These are phyloP conservation scores for Syngnathus typhle DNA, from an alignment of 2,113 vertebrate genomes.

Conservation along the genomic window DNA sequence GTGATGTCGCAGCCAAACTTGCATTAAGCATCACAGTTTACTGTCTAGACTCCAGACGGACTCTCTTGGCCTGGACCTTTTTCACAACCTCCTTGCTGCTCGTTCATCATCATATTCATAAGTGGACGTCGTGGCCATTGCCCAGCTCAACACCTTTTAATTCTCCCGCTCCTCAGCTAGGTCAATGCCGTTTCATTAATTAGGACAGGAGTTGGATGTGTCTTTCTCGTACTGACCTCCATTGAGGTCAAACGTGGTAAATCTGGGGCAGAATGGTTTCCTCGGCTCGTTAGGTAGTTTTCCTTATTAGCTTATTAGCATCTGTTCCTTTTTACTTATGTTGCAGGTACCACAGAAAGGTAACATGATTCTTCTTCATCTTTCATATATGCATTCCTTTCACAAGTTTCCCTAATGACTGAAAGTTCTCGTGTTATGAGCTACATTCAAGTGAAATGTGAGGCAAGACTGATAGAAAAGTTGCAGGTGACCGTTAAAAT, in stretches of 20 bases:
- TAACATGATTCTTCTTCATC: too few relatives aligned
- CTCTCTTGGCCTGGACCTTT: conserved; percentile 33
- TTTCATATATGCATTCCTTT: too few relatives aligned
- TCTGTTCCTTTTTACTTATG: too few relatives aligned
- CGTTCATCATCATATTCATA: conserved; percentile 51
- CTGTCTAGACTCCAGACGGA: conserved; percentile 66
- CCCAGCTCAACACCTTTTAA: conserved; percentile 11
- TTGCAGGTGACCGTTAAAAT: too few relatives aligned
- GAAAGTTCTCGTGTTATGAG: too few relatives aligned
- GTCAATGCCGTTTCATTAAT: conserved; percentile 14
- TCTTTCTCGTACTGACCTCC: not conserved
- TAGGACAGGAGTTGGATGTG: not conserved
- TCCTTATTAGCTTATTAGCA: not conserved
- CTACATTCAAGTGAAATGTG: too few relatives aligned
- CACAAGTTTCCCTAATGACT: too few relatives aligned
- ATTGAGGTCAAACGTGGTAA: not conserved
- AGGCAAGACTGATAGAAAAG: too few relatives aligned
- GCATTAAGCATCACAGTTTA: conserved; percentile 50
- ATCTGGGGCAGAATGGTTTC: not conserved
- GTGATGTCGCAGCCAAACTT: conserved; percentile 34
- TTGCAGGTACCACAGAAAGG: too few relatives aligned
- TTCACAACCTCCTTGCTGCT: conserved; percentile 18
- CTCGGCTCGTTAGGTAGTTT: not conserved
- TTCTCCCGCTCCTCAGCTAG: not conserved
- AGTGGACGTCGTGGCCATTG: conserved; percentile 24